A percentile compares a stretch with the other conserved stretches of the same genome.
Evolutionary conservation across 2,888 invertebrate genomes (phyloP).

Genomic region (Ephialtes manifestator): DNA sequence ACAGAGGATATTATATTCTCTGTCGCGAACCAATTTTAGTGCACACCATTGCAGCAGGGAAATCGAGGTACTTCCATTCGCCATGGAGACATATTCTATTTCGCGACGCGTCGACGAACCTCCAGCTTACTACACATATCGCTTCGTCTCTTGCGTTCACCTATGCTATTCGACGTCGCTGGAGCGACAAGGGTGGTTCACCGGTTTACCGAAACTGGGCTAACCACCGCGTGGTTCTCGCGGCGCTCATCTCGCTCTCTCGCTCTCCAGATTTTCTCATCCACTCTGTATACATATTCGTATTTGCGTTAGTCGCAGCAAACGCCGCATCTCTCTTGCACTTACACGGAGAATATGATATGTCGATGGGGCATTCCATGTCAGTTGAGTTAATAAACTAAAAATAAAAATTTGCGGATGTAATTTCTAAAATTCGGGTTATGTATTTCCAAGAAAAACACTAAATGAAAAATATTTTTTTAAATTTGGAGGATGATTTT

Average conservation of each 20-base stretch:
- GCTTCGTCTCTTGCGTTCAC: slow-evolving; percentile 1
- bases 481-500: too few relatives aligned
- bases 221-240: slow-evolving; percentile 15
- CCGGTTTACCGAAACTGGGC: slow-evolving; percentile 38
- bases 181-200: slow-evolving; percentile 14
- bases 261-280: slow-evolving; percentile 15
- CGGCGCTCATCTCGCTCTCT: neutral
- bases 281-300: neutral
- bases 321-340: neutral
- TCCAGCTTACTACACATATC: neutral
- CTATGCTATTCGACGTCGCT: slow-evolving; percentile 8
- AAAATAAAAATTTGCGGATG: too few relatives aligned
- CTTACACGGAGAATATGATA: too few relatives aligned
- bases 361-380: neutral
- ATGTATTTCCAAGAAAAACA: too few relatives aligned
- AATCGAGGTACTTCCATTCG: slow-evolving; percentile 5
- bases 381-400: too few relatives aligned
- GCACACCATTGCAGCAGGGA: slow-evolving; percentile 6
- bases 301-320: neutral
- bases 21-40: slow-evolving; percentile 17
- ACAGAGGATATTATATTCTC: slow-evolving; percentile 27
- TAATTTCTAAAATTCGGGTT: too few relatives aligned
- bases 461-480: too few relatives aligned
- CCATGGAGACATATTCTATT: slow-evolving; percentile 28
- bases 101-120: slow-evolving; percentile 1